Evolutionary conservation across 1,140 invertebrate species (phyloP).

Genomic region (Sycobia sp.): DNA sequence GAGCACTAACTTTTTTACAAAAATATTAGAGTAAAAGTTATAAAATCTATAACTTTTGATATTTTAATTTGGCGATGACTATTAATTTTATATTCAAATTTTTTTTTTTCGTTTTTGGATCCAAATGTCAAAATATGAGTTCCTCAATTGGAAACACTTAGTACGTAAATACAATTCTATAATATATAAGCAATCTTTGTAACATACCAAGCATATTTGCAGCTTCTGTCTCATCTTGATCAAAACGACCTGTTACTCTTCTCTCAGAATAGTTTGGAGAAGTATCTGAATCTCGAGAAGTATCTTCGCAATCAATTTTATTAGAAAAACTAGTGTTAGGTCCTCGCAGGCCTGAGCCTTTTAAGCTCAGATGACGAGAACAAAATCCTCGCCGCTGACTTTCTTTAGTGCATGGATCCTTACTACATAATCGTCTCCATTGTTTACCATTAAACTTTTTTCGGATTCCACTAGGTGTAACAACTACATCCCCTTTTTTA

Average conservation of each 20-base stretch:
- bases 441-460: conserved; percentile 99
- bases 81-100: too few species aligned
- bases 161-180: too few species aligned
- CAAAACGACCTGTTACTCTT: conserved; percentile 78
- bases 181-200: too few species aligned
- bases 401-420: conserved; percentile 96
- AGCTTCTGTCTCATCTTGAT: conserved; percentile 93
- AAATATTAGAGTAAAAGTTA: too few species aligned
- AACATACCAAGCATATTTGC: conserved; percentile 88
- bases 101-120: too few species aligned
- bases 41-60: too few species aligned
- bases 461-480: conserved; percentile 92
- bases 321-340: conserved; percentile 61
- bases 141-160: too few species aligned
- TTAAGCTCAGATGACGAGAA: conserved; percentile 91
- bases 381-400: conserved; percentile 95
- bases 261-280: conserved; percentile 78
- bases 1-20: too few species aligned
- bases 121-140: too few species aligned
- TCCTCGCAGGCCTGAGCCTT: conserved; percentile 70
- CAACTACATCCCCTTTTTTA: conserved; percentile 98
- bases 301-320: conserved; percentile 84
- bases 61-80: too few species aligned
- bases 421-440: conserved; percentile 94
- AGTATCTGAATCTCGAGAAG: conserved; percentile 85